phyloP scores from a whole-genome alignment of 2,888 invertebrate species.

The Sinohyriopsis cumingii region DNA sequence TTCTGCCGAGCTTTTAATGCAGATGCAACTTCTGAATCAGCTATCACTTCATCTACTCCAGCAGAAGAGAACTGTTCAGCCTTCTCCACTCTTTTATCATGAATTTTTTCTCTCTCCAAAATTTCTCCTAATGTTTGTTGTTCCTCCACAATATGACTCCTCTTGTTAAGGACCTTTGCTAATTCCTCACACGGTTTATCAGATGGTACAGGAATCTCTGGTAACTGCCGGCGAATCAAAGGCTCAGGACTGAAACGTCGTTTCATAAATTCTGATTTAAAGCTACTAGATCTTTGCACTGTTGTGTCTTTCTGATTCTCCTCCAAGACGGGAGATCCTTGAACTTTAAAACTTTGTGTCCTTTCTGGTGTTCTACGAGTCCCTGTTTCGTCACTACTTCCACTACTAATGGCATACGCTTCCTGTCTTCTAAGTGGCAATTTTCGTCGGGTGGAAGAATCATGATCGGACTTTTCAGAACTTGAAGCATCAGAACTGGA shows the following conservation, averaged over 20 bases:
- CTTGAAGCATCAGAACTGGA: conserved; percentile 55
- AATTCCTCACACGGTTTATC: conserved; percentile 79
- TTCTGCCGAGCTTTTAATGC: conserved; percentile 34
- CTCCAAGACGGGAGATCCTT: conserved; percentile 74
- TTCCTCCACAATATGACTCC: conserved; percentile 68
- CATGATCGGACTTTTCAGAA: conserved; percentile 50
- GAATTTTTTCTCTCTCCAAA: conserved; percentile 27
- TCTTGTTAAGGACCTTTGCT: conserved; percentile 76
- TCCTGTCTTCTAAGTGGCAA: conserved; percentile 42
- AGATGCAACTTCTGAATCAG: conserved; percentile 38
- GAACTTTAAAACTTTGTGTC: conserved; percentile 68
- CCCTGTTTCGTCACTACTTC: conserved; percentile 41
- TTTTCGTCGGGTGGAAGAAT: conserved; percentile 32
- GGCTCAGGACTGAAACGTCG: conserved; percentile 42
- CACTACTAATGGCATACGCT: conserved; percentile 44
- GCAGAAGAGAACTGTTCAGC: conserved; percentile 18
- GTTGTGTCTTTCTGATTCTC: conserved; percentile 20
- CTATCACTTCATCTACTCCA: conserved; percentile 41
- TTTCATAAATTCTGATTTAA: conserved; percentile 58
- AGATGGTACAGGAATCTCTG: conserved; percentile 73
- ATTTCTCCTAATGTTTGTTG: conserved; percentile 37
- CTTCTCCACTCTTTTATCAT: conserved; percentile 22
- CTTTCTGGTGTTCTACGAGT: conserved; percentile 60
- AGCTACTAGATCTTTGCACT: conserved; percentile 53
- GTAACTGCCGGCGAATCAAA: conserved; percentile 21